Conservation (phyloP, 37 sponge, comb jelly and placozoan genomes). For the Beroe ovata region DNA sequence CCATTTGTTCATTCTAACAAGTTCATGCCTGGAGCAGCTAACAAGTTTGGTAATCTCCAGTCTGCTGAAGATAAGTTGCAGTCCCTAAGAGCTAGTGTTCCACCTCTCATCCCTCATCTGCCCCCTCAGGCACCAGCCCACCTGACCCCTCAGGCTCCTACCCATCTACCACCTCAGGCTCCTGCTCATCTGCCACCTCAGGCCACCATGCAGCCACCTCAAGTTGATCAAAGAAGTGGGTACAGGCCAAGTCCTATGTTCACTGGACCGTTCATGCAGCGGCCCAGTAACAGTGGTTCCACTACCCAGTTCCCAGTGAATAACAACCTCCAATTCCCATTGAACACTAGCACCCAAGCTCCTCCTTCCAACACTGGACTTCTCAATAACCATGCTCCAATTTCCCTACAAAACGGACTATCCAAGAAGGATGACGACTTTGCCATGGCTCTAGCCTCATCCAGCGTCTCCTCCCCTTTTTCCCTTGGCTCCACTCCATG, state of each 20-base stretch:
- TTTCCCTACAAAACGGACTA: conserved; percentile 37
- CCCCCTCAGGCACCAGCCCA: background rate
- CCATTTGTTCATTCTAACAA: conserved; percentile 56
- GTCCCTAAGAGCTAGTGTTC: conserved; percentile 1
- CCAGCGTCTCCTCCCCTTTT: conserved; percentile 54
- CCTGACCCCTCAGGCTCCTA: background rate
- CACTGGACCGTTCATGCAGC: conserved; percentile 53
- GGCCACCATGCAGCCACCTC: background rate
- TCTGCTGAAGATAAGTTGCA: conserved; percentile 19
- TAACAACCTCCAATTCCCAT: conserved; percentile 50
- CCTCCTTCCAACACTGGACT: background rate
- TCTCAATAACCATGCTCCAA: conserved; percentile 2
- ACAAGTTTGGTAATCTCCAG: conserved; percentile 10
- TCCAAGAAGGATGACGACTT: conserved; percentile 51
- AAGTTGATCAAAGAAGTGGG: conserved; percentile 58
- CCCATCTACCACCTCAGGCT: background rate
- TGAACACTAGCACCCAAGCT: background rate
- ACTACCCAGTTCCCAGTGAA: conserved; percentile 47
- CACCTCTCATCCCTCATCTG: conserved; percentile 24
- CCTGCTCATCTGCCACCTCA: conserved; percentile 9
- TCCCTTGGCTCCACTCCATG: conserved; percentile 55
- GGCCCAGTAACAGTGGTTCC: background rate
- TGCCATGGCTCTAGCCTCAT: conserved; percentile 8
- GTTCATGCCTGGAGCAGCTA: conserved; percentile 16
- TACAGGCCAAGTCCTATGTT: conserved; percentile 60